Evolutionary conservation across 2,113 vertebrate species (phyloP).

Genomic region (Gnathonemus echidnorhynchus): DNA sequence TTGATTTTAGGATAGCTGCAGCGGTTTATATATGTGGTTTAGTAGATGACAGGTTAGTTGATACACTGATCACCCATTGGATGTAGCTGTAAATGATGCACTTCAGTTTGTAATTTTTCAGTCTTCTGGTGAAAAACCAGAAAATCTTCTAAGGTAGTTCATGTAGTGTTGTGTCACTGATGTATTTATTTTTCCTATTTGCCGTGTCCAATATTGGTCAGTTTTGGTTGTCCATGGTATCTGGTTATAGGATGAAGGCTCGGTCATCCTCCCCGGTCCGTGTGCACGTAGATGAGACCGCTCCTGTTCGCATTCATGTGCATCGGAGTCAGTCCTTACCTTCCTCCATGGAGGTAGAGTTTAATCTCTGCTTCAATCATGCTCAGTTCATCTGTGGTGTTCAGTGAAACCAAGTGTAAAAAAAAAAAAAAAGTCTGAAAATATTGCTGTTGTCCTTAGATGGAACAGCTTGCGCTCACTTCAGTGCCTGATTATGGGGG

Average conservation of each 20-base stretch:
- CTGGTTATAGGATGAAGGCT: constrained; percentile 22
- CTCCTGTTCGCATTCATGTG: constrained; percentile 22
- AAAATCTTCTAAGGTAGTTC: background rate
- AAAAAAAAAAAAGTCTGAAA: background rate
- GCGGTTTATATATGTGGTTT: background rate
- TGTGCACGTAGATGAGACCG: background rate
- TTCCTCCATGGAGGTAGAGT: constrained; percentile 10
- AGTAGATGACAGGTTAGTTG: background rate
- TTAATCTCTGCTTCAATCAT: background rate
- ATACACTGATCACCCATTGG: background rate
- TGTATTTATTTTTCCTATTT: background rate
- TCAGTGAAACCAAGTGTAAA: background rate
- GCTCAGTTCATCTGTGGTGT: background rate
- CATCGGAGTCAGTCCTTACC: constrained; percentile 21
- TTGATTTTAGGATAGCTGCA: background rate
- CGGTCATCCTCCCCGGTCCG: constrained; percentile 21
- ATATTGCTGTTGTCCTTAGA: background rate
- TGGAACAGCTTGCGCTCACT: background rate
- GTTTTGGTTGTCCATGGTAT: background rate
- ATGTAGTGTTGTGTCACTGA: background rate
- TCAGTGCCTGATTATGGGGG: background rate
- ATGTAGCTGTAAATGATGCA: background rate
- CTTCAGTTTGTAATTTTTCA: background rate
- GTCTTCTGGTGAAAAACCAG: background rate
- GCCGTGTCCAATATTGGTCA: background rate